Percentiles rank a stretch among this genome's conserved stretches.
Conservation (phyloP, 2,797 vertebrate genomes). For the Anomalospiza imberbis region DNA sequence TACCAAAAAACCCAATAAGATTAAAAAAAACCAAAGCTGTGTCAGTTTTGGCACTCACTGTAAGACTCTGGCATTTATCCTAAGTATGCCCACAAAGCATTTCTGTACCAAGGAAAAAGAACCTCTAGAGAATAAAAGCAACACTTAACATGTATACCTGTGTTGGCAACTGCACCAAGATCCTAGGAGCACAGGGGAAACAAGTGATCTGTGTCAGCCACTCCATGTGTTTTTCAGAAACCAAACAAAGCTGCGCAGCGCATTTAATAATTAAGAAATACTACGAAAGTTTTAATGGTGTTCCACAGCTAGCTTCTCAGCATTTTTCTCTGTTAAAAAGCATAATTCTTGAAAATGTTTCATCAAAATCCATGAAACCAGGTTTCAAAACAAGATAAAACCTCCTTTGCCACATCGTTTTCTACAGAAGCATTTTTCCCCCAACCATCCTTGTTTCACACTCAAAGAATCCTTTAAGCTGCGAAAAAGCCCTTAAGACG, state of each 20-base stretch:
- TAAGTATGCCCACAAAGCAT: not conserved
- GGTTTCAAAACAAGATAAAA: not conserved
- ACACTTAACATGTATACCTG: not conserved
- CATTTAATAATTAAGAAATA: not conserved
- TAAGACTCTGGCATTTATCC: not conserved
- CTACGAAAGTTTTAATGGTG: not conserved
- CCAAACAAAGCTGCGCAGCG: not conserved
- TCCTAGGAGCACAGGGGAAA: not conserved
- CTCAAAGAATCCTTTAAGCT: no score
- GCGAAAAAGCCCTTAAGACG: fast-evolving
- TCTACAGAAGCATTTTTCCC: not conserved
- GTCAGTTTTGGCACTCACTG: not conserved
- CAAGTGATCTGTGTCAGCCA: not conserved
- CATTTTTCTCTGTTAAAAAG: not conserved
- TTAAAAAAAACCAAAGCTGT: not conserved
- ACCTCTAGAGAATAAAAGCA: not conserved
- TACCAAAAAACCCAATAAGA: not conserved
- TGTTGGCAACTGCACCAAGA: not conserved
- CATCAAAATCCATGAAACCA: not conserved
- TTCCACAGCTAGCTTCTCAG: not conserved
- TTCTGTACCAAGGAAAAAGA: not conserved
- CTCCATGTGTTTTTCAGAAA: not conserved
- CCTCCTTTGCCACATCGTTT: fast-evolving
- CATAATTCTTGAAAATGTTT: not conserved
- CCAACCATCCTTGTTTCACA: not conserved